Evolutionary conservation across 23 tunicate genomes (phyloP).

Genomic region (Phallusia fumigata): DNA sequence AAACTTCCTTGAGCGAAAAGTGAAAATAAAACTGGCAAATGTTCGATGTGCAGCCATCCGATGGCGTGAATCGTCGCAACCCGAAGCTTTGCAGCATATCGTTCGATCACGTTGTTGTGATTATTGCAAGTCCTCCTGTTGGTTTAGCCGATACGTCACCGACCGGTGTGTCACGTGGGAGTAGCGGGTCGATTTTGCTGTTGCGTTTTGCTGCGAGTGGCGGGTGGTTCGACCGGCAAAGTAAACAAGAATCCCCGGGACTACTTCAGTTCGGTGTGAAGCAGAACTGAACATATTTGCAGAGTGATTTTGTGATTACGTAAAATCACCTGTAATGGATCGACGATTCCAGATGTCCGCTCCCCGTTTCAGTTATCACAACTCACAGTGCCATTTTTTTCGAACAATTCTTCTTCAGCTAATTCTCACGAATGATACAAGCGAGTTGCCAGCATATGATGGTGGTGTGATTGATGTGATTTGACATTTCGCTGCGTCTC

Average conservation of each 20-base stretch:
- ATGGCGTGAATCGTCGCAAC: background rate
- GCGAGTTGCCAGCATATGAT: background rate
- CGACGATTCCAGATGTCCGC: no score
- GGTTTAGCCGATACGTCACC: background rate
- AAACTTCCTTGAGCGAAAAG: background rate
- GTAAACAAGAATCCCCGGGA: no score
- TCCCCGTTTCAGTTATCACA: no score
- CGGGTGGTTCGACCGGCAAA: background rate
- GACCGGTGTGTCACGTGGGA: background rate
- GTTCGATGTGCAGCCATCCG: constrained; percentile 1
- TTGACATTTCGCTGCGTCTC: background rate
- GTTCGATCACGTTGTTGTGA: constrained; percentile 7
- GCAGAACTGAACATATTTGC: no score
- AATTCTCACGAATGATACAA: no score
- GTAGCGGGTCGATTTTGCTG: no score
- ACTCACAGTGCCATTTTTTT: no score
- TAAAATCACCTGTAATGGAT: no score
- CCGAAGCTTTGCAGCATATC: background rate
- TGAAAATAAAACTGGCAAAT: background rate
- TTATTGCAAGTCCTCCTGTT: background rate
- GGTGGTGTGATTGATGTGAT: constrained; percentile 1
- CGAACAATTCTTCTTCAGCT: no score
- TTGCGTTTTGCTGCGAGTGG: background rate
- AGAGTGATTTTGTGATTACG: no score
- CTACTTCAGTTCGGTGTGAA: no score